Base-by-base conservation (phyloP, 1,140 invertebrate species). In the Drosophila takahashii region DNA sequence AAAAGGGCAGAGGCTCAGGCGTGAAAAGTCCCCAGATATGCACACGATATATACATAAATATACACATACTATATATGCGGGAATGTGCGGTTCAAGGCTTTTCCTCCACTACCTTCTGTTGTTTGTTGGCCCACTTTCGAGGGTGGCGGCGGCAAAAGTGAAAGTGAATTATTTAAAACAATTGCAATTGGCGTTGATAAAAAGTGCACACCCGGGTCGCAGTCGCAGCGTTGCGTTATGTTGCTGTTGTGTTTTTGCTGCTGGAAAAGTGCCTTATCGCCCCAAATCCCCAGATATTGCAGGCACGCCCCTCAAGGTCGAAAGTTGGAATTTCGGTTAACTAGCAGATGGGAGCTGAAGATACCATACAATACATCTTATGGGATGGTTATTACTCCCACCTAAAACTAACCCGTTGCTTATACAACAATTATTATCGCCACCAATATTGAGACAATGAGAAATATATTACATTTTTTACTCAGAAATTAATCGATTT, bases 81-180 rank as follows among this genome's bases (percentile, higher is more conserved):
- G 5, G 16, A 44, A 11, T 11, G 76, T 67, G 41, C 61, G 64
- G 67, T 71, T 86, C 81, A 86, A 79, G 83, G 78, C 73, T 84
- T 22, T 22, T 22, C 22, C 22, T 29, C 47, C 44, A 26, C 47
- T 32, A 22, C 47, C 53, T 47, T 32, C 29, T 48, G 16, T 44
- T 48, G 16, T 44, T 52, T 48, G 39, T 32, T 34, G 59, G 32
- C 45, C 36, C 45, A 66, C 18, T 41, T 66, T 27, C 0, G 13
- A 11, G 44, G 10, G 34, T 9, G 54, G 36, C 45, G 59, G 15
- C 41, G 0, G 7, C 29, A 66, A 60, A 76, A 87, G 83, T 76
- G 81, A 81, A 86, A 81, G 79, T 81, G 65, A 79, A 81, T 78
- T 87, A 79, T 87, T 78, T 71, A 79, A 74, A 67, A 81, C 74